Conservation (phyloP, 2,113 vertebrate species). For the Notiomystis cincta region DNA sequence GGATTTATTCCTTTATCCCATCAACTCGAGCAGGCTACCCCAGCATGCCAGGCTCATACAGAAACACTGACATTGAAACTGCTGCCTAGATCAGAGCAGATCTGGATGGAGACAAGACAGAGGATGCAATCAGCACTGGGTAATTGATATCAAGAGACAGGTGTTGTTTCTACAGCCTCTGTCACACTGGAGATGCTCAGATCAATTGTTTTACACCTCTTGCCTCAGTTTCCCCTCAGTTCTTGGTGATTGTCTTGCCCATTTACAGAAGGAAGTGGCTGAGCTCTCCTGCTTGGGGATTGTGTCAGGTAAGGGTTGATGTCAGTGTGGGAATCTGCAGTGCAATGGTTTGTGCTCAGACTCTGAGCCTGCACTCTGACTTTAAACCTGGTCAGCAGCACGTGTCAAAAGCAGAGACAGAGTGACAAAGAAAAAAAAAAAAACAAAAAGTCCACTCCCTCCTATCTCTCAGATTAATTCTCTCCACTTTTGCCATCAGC, state of each 20-base stretch:
- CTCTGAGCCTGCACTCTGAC: neutral
- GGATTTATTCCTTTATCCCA: conserved; percentile 11
- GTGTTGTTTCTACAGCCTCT: neutral
- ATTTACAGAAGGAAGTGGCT: neutral
- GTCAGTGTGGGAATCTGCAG: neutral
- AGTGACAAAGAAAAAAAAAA: neutral
- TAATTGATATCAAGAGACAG: neutral
- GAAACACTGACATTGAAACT: neutral
- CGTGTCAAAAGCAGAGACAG: neutral
- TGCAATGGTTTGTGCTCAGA: neutral
- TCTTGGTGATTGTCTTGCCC: neutral
- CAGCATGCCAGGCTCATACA: neutral
- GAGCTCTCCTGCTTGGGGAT: neutral
- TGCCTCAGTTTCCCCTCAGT: neutral
- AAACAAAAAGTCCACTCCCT: fast-evolving
- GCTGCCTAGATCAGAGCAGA: neutral
- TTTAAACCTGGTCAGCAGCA: neutral
- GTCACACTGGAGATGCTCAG: neutral
- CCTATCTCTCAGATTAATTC: neutral
- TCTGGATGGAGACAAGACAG: neutral
- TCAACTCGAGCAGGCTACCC: neutral
- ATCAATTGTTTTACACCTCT: neutral
- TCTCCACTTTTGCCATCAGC: neutral
- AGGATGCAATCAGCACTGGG: neutral
- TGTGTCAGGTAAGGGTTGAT: neutral